phyloP scores from a whole-genome alignment of 2,888 invertebrate species.

The Adelognathus sp. region DNA sequence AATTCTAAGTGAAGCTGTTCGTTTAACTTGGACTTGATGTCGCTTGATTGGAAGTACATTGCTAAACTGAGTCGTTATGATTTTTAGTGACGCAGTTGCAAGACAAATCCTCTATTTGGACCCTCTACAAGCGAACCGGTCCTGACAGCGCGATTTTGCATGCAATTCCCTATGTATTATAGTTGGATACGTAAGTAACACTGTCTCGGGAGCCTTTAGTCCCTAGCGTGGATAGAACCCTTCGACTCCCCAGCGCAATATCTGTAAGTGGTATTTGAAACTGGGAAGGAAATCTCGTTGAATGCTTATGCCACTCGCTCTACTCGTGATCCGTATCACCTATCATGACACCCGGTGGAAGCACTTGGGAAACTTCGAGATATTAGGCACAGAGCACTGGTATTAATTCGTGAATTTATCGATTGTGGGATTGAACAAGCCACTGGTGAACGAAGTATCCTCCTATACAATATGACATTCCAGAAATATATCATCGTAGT shows the following conservation, averaged over 20 bases:
- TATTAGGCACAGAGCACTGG: neutral
- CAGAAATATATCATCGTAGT: no score
- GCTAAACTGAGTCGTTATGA: neutral
- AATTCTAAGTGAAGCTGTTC: neutral
- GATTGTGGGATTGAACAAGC: neutral
- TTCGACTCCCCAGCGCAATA: constrained; percentile 38
- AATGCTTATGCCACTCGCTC: constrained; percentile 9
- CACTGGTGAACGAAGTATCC: no score
- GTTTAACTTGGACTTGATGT: neutral
- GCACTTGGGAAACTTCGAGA: neutral
- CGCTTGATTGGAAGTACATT: neutral
- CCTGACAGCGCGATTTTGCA: neutral
- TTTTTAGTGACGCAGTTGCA: neutral
- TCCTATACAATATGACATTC: no score
- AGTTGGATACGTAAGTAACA: neutral
- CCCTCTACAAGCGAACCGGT: neutral
- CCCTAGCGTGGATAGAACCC: neutral
- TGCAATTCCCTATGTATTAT: neutral
- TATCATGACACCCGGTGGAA: constrained; percentile 29
- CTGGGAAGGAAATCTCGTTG: constrained; percentile 19
- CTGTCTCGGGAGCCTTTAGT: neutral
- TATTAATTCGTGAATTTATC: constrained; percentile 1
- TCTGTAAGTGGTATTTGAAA: constrained; percentile 53
- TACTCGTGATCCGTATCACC: constrained; percentile 38
- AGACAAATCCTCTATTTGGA: neutral